A percentile compares a stretch with the other conserved stretches of the same genome.
Conservation (phyloP, 2,888 invertebrate species). For the Drosophila peninsularis region DNA sequence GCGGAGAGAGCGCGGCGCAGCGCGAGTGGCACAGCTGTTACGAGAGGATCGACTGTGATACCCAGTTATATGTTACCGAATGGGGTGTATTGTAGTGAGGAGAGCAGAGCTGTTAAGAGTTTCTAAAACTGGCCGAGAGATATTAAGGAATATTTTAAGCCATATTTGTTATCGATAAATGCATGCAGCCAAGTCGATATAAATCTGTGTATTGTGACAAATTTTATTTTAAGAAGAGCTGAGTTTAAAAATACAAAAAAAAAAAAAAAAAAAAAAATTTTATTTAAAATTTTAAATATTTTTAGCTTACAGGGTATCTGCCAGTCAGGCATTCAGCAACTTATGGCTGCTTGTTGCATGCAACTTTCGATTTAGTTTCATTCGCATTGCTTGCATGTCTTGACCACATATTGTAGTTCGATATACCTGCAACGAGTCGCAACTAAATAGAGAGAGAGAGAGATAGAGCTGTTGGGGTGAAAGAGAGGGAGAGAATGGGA, state of each 20-base stretch:
- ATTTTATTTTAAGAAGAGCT: no score
- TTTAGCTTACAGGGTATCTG: neutral
- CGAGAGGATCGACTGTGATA: constrained; percentile 41
- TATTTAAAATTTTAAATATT: no score
- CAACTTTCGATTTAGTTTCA: constrained; percentile 79
- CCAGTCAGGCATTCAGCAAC: neutral
- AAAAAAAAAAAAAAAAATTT: no score
- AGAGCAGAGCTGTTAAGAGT: neutral
- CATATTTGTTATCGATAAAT: no score
- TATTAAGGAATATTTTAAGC: no score
- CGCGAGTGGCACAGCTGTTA: constrained; percentile 62
- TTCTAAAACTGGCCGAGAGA: no score
- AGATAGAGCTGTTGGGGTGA: neutral
- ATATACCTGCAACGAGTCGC: constrained; percentile 42
- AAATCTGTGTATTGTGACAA: no score
- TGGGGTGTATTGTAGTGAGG: neutral
- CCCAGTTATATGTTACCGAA: constrained; percentile 1
- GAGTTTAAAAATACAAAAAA: no score
- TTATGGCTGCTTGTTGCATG: constrained; percentile 50
- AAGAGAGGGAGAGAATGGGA: constrained; percentile 2
- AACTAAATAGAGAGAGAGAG: constrained; percentile 16
- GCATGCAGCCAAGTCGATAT: no score
- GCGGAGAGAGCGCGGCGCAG: constrained; percentile 17
- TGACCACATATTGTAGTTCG: constrained; percentile 74
- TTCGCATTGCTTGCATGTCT: constrained; percentile 79